Evolutionary conservation across 2,888 invertebrate genomes (phyloP), one percentile per base, ranked within the genome.

Genomic region (Dasysyrphus tricinctus): DNA sequence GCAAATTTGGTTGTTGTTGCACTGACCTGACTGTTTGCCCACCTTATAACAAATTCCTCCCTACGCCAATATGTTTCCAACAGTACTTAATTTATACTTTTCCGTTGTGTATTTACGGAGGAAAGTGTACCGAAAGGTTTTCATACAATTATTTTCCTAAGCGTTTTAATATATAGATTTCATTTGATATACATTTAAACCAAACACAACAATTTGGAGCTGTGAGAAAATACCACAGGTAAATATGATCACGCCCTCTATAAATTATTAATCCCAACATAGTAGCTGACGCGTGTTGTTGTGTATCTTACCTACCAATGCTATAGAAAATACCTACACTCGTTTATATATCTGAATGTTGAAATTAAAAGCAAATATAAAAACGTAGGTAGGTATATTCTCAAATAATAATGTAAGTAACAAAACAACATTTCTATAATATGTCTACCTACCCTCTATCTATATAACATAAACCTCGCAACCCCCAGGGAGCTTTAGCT

Each of bases 311-410:
- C 24, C 24, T 24, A 24, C 12, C 32, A 65, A 49, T 49, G 19
- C 19, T 47, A 8, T n/a, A 16, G 32, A 47, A 65, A 19, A n/a
- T 8, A 19, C 7, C 5, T 32, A 32, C 32, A 32, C 2, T 6
- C 7, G 32, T 32, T 6, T 54, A 29, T 24, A 1, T 37, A 39
- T 44, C 16, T 19, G 5, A 3, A 56, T 42, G 42, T 32, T 47
- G 3, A 56, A 72, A 57, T 72, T 72, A 72, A 57, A 57, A 72
- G 44, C 72, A 72, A 56, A 72, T 32, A 69, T 6, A 6, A 24
- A 1, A 24, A 51, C 19, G 9, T 24, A n/a, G n/a, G n/a, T n/a
- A n/a, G n/a, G n/a, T n/a, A 29, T 8, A 14, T 69, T 39, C 24
- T 24, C 39, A 54, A 51, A 37, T 61, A 19, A 61, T 1, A 19